Base-by-base conservation (phyloP, 64 coral and sea anemone species). In the Porites lutea region DNA sequence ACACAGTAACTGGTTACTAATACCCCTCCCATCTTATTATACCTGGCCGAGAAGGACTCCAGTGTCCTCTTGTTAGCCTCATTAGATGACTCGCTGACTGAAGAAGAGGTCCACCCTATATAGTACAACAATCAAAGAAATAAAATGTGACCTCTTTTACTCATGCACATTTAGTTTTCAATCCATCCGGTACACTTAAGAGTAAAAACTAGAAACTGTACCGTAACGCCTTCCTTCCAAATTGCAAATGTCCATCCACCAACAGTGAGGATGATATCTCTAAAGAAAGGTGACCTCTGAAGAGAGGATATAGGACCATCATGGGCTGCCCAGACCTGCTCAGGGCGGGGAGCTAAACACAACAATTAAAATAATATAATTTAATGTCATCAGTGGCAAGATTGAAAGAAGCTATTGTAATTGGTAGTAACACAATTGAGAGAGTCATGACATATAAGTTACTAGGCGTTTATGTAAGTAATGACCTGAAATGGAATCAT, bases 171-270 rank as follows among this genome's bases (percentile, higher is more conserved):
- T 37, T 37, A 1, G 27, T 37, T 37, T 37, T 37, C 27, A 37
- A 37, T 37, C 27, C 27, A 37, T 37, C 27, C 27, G 27, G 27
- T 37, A 37, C 27, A 37, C 27, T 37, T 37, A 37, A 37, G 20
- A 66, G 20, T 11, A 13, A 88, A 18, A 72, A n/a, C 4, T 27
- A 54, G 9, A 15, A 50, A 37, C 27, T 88, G n/a, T 86, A 98
- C 94, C 88, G 93, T 79, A 18, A 98, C 94, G 8, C 97, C 97
- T 94, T 98, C 97, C 75, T 98, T 98, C 97, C 97, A 98, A 79
- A 98, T 98, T 48, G 97, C 97, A 57, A 98, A 98, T 18, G 97
- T 98, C 97, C 97, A 98, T 16, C 97, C 97, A 53, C 97, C 97
- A 3, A 98, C 91, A 3, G 97, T 93, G 43, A 98, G 83, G 21